Evolutionary conservation across 2,888 invertebrate species (phyloP), one percentile per base, ranked within the genome.

Genomic region (Lepidocyrtoides sp.): DNA sequence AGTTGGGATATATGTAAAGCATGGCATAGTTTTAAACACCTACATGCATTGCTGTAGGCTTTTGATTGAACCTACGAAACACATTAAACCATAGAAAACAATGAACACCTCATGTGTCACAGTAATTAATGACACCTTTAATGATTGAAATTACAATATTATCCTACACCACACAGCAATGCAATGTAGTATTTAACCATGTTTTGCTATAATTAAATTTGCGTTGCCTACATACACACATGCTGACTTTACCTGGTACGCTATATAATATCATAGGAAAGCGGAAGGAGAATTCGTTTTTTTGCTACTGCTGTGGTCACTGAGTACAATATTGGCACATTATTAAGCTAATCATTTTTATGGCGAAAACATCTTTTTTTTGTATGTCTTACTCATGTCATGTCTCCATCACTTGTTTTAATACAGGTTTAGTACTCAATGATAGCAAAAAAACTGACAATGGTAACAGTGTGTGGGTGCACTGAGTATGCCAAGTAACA

Each of bases 91-190:
- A 63, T 3, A 63, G n/a, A 66, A 51, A n/a, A 86, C 87, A 87
- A 87, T 79, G 87, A 66, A 54, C 79, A 79, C 79, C 51, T 87
- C 79, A 87, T 87, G 63, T 87, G 66, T 51, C 79, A 51, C 8
- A 63, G 87, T 87, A 87, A 87, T 87, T 87, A 87, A 87, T 87
- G 87, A 63, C 87, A 87, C 44, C 60, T 79, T 66, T 79, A 75
- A 86, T 87, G 57, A 79, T 32, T 29, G 26, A 69, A 79, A 66
- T 63, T 75, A 60, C 36, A 36, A 57, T 75, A 51, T 3, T 54
- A 81, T 36, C 20, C 10, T 57, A 75, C 12, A 23, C 2, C 48
- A 23, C 75, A 60, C 26, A 26, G 4, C 0, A 75, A n/a, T 23
- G 20, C 36, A 75, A 69, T 29, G 51, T 8, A 8, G 26, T 77